These are phyloP conservation scores for Drosophila lutescens DNA, from an alignment of 2,888 invertebrate species.

Conservation along the genomic window DNA sequence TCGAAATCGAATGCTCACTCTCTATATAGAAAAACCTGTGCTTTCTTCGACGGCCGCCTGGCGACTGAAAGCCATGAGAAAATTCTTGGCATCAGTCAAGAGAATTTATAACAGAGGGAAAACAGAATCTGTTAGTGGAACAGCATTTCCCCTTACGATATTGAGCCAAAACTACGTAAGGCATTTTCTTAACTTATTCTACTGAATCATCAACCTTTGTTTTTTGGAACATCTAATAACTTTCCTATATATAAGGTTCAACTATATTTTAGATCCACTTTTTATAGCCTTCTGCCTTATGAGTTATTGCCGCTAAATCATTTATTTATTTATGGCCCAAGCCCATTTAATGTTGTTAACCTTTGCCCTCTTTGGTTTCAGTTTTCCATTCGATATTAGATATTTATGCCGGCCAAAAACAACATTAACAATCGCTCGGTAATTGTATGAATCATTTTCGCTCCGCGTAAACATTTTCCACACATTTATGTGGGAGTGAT, in stretches of 20 bases:
- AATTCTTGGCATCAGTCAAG: conserved; percentile 3
- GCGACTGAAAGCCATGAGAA: conserved; percentile 55
- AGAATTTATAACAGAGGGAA: conserved; percentile 31
- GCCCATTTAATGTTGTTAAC: conserved; percentile 51
- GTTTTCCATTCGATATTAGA: conserved; percentile 40
- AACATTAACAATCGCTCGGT: conserved; percentile 56
- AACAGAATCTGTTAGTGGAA: conserved; percentile 28
- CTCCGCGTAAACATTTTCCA: conserved; percentile 48
- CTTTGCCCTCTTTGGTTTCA: conserved; percentile 36
- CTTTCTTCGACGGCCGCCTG: conserved; percentile 56
- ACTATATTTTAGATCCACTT: conserved; percentile 26
- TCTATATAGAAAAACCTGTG: conserved; percentile 37
- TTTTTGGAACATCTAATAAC: conserved; percentile 9
- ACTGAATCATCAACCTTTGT: background rate
- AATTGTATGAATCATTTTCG: conserved; percentile 72
- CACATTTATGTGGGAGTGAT: too few relatives aligned
- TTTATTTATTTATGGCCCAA: conserved; percentile 60
- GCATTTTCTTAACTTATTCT: background rate
- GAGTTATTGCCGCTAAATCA: conserved; percentile 68
- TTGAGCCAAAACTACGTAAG: conserved; percentile 36
- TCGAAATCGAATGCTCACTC: conserved; percentile 14
- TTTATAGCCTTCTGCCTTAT: conserved; percentile 33
- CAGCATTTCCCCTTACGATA: conserved; percentile 73
- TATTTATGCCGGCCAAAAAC: conserved; percentile 65
- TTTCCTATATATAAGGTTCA: conserved; percentile 10